A percentile compares a stretch with the other conserved stretches of the same genome.
Evolutionary conservation across 2,888 invertebrate species (phyloP).

Genomic region (Pasiphila rectangulata): DNA sequence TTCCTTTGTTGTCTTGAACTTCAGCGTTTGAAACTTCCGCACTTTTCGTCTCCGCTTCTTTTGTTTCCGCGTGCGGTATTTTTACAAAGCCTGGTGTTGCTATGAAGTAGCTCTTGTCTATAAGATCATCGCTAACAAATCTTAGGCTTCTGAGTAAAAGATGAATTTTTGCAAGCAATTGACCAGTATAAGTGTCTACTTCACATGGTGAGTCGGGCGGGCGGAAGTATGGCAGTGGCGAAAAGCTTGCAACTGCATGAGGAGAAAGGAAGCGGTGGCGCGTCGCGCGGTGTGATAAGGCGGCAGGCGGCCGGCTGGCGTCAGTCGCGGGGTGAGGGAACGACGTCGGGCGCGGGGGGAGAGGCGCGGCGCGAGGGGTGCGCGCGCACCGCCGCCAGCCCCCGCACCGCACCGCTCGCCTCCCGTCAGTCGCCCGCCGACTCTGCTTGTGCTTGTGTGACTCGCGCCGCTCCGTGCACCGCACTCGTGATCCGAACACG

Average conservation of each 20-base stretch:
- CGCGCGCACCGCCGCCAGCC: slow-evolving; percentile 72
- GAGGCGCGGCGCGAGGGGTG: slow-evolving; percentile 54
- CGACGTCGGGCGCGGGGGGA: slow-evolving; percentile 37
- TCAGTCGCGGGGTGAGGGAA: slow-evolving; percentile 54
- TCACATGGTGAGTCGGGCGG: slow-evolving; percentile 59
- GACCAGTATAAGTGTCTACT: slow-evolving; percentile 62
- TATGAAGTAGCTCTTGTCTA: too few species aligned
- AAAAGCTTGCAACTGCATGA: slow-evolving; percentile 79
- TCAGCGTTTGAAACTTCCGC: slow-evolving; percentile 1
- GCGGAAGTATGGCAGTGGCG: slow-evolving; percentile 78
- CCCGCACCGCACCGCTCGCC: slow-evolving; percentile 69
- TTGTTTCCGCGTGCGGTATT: slow-evolving; percentile 4
- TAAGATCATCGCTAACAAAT: too few species aligned
- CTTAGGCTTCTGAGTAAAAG: neutral
- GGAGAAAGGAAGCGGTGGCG: slow-evolving; percentile 78
- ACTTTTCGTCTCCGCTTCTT: neutral
- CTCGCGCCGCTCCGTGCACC: slow-evolving; percentile 80
- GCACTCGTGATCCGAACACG: slow-evolving; percentile 80
- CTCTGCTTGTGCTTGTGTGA: slow-evolving; percentile 81
- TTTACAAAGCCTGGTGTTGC: too few species aligned
- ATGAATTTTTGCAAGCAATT: slow-evolving; percentile 1
- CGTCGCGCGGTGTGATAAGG: slow-evolving; percentile 76
- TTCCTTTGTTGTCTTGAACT: slow-evolving; percentile 4
- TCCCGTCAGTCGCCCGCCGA: slow-evolving; percentile 82
- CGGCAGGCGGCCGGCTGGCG: slow-evolving; percentile 74